These are phyloP conservation scores for Heliothis peltigera DNA, from an alignment of 2,888 invertebrate genomes.

Conservation along the genomic window DNA sequence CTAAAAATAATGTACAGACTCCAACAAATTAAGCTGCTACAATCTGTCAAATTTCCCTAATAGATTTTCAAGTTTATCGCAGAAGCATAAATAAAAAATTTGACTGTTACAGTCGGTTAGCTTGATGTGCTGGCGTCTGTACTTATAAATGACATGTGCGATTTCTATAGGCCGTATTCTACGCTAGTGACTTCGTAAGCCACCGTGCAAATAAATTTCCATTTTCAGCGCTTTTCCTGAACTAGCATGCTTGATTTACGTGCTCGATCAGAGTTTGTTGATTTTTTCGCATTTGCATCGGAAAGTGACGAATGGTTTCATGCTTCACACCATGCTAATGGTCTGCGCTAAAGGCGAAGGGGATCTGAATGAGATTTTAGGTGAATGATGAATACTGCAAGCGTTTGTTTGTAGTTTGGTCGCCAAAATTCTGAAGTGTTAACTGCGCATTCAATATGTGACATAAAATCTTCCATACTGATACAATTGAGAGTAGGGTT, in stretches of 20 bases:
- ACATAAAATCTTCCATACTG: too few relatives aligned
- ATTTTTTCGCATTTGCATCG: slow-evolving; percentile 36
- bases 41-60: too few relatives aligned
- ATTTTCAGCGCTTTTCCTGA: slow-evolving; percentile 33
- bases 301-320: slow-evolving; percentile 44
- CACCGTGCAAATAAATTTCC: neutral
- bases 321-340: slow-evolving; percentile 36
- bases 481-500: too few relatives aligned
- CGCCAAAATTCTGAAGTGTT: neutral
- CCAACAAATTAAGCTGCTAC: too few relatives aligned
- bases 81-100: too few relatives aligned
- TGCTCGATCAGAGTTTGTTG: slow-evolving; percentile 32
- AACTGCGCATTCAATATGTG: too few relatives aligned
- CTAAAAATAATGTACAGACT: too few relatives aligned
- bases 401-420: neutral
- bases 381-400: slow-evolving; percentile 31
- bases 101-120: too few relatives aligned
- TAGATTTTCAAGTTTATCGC: too few relatives aligned
- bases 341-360: slow-evolving; percentile 36
- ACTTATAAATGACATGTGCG: too few relatives aligned
- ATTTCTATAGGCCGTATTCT: neutral
- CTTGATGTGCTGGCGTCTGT: too few relatives aligned
- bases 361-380: slow-evolving; percentile 40
- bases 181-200: neutral
- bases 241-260: slow-evolving; percentile 43